Conservation (phyloP, 1,140 invertebrate species). For the Heliconius eleuchia region DNA sequence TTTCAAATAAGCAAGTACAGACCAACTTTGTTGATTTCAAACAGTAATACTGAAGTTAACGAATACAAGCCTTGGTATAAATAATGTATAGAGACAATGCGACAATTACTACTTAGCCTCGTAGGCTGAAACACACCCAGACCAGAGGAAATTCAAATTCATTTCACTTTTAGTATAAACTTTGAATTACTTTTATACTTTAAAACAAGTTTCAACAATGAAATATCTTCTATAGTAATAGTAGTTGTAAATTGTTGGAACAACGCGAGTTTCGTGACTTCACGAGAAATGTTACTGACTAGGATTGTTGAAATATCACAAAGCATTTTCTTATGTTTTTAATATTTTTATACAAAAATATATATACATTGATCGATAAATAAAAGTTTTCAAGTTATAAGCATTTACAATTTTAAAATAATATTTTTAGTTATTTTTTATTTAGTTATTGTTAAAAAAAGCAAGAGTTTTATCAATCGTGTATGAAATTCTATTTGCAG, state of each 20-base stretch:
- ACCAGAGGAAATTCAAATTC: conserved; percentile 16
- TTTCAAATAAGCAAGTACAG: not conserved
- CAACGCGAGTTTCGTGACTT: conserved; percentile 18
- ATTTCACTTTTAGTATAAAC: conserved; percentile 23
- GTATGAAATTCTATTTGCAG: conserved; percentile 22
- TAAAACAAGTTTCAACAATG: conserved; percentile 26
- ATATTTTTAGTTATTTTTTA: no score
- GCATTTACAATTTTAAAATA: no score
- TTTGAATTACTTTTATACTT: conserved; percentile 27
- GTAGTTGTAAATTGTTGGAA: conserved; percentile 25
- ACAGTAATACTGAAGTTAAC: conserved; percentile 2
- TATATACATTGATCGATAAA: no score
- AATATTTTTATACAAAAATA: no score
- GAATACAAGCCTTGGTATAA: not conserved
- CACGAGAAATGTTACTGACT: conserved; percentile 5
- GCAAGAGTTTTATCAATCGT: conserved; percentile 10
- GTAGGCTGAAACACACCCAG: not conserved
- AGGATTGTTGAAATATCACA: conserved; percentile 7
- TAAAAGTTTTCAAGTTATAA: no score
- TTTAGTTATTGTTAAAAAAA: not conserved
- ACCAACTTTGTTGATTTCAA: not conserved
- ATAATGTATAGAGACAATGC: conserved; percentile 2
- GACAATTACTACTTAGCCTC: not conserved
- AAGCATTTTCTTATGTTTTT: not conserved
- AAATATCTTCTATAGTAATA: conserved; percentile 26